Evolutionary conservation across 2,888 invertebrate species (phyloP), one percentile per base, ranked within the genome.

Genomic region (Temnothorax unifasciatus): DNA sequence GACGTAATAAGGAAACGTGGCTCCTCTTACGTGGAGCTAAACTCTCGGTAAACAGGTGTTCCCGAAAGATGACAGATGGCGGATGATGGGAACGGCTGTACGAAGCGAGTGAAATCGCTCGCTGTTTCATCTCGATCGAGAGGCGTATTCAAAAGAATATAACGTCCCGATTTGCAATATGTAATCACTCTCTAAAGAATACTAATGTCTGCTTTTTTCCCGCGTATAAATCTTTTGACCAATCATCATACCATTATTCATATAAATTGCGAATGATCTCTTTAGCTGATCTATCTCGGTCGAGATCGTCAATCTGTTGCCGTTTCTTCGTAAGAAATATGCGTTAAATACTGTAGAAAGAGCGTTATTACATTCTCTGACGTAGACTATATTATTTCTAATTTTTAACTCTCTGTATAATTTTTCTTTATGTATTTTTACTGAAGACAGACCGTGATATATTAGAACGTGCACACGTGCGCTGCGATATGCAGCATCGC

Each of bases 21-120:
- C 29, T 77, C 71, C 47, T 64, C 57, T 82, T 41, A 64, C 87
- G 34, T 81, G 63, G n/a, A 44, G 74, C 61, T 83, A 21, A 86
- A 87, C 86, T 85, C 87, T 85, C 86, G 74, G 76, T 44, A 74
- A 88, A 90, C 92, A 92, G 92, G 89, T 92, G 92, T 86, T 89
- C 82, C 83, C 85, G 79, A 89, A 86, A 85, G 82, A 77, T 76
- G 85, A 82, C 91, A 91, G 90, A 84, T 92, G 91, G 90, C 57
- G 82, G 73, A 89, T 81, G 88, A 76, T 90, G 90, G 85, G 90
- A 91, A 89, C 83, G 74, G 83, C 66, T 59, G 63, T 44, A 25
- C 47, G 47, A 73, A 29, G 15, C 77, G 73, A 83, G 88, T 87
- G 89, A 89, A 89, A 89, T 89, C 89, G 83, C 34, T 66, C 81